Evolutionary conservation across 2,888 invertebrate species (phyloP).

Genomic region (Ophraella communa): DNA sequence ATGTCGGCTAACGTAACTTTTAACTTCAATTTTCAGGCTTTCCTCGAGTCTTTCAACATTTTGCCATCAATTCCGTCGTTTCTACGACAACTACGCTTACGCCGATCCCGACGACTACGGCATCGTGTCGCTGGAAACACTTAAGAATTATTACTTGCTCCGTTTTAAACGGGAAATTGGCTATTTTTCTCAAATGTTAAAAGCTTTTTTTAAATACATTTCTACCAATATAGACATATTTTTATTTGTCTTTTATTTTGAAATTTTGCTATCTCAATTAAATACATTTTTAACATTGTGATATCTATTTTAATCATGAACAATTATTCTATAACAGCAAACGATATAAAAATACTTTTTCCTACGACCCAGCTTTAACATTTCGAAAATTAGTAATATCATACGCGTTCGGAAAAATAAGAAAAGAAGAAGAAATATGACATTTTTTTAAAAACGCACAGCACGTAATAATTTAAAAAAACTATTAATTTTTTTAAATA

Average conservation of each 20-base stretch:
- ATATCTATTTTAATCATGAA: too few relatives aligned
- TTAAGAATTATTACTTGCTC: slow-evolving; percentile 32
- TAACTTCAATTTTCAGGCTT: slow-evolving; percentile 47
- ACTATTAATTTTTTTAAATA: too few relatives aligned
- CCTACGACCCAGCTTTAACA: too few relatives aligned
- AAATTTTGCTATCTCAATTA: neutral
- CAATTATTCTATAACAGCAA: too few relatives aligned
- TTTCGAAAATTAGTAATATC: too few relatives aligned
- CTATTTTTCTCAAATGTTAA: neutral
- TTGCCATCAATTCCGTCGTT: slow-evolving; percentile 25
- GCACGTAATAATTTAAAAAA: too few relatives aligned
- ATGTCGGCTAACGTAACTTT: slow-evolving; percentile 49
- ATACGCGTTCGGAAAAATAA: too few relatives aligned
- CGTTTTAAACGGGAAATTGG: slow-evolving; percentile 2
- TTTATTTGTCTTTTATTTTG: neutral
- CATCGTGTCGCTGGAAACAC: slow-evolving; percentile 25
- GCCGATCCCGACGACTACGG: slow-evolving; percentile 2
- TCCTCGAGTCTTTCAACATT: slow-evolving; percentile 28
- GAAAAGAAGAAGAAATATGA: too few relatives aligned
- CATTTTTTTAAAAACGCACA: too few relatives aligned
- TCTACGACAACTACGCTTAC: slow-evolving; percentile 2
- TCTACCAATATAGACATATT: neutral
- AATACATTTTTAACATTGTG: too few relatives aligned
- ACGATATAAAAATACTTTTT: too few relatives aligned
- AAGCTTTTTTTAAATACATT: neutral